phyloP scores from a whole-genome alignment of 2,797 vertebrate species.

The Crocidura indochinensis region DNA sequence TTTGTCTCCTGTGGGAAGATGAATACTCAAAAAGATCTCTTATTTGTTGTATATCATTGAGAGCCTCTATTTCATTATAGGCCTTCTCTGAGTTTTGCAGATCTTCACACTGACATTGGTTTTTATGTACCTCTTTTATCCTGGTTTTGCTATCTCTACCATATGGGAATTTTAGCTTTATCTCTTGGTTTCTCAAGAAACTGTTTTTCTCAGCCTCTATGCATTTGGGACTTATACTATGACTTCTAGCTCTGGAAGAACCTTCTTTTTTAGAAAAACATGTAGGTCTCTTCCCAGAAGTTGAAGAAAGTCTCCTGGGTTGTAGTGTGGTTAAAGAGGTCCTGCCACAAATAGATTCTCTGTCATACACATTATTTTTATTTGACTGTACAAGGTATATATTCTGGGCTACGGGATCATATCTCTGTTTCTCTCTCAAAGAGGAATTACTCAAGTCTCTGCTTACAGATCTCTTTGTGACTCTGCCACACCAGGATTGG shows the following conservation, averaged over 20 bases:
- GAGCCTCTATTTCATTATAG: neutral
- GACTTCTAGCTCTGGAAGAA: slow-evolving; percentile 21
- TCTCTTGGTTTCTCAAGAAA: slow-evolving; percentile 14
- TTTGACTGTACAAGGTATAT: neutral
- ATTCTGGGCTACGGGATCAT: neutral
- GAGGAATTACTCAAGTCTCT: slow-evolving; percentile 53
- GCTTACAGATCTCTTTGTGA: slow-evolving; percentile 50
- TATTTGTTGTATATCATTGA: neutral
- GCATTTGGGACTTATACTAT: neutral
- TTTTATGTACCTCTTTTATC: neutral
- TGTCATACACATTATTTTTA: neutral
- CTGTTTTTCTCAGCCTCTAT: slow-evolving; percentile 15
- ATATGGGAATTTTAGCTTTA: neutral
- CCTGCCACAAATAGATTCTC: neutral
- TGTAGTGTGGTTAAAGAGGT: neutral
- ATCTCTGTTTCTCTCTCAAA: slow-evolving; percentile 24
- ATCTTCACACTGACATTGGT: neutral
- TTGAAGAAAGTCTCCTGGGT: neutral
- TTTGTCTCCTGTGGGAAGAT: neutral
- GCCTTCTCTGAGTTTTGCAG: neutral
- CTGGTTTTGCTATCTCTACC: slow-evolving; percentile 28
- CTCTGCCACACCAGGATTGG: slow-evolving; percentile 63
- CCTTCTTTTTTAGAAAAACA: neutral
- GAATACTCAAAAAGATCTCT: neutral
- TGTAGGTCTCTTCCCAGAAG: neutral